A percentile compares a stretch with the other conserved stretches of the same genome.
phyloP scores from a whole-genome alignment of 2,797 vertebrate genomes.

The Otus scops region DNA sequence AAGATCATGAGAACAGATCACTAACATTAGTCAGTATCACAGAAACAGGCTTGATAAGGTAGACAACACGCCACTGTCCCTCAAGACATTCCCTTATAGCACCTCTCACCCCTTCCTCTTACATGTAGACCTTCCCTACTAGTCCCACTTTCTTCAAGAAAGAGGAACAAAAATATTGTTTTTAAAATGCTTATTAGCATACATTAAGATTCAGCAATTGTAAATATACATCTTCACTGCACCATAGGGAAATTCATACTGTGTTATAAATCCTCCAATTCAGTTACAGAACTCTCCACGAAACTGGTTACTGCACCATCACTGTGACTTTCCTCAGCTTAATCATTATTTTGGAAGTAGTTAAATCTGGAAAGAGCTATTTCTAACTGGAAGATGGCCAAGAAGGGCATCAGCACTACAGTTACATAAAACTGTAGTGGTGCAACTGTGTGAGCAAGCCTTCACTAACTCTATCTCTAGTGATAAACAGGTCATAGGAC shows the following conservation, averaged over 20 bases:
- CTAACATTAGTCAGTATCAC: neutral
- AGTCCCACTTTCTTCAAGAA: neutral
- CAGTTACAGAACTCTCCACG: neutral
- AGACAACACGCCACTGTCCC: neutral
- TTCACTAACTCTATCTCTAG: neutral
- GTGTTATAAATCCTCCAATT: neutral
- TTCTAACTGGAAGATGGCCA: neutral
- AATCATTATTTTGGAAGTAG: constrained; percentile 12
- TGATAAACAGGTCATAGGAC: neutral
- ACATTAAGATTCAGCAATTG: neutral
- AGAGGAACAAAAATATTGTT: neutral
- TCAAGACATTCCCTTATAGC: neutral
- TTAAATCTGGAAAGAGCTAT: neutral
- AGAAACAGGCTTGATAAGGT: neutral
- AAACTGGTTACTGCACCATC: neutral
- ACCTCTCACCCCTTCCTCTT: neutral
- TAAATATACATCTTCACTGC: neutral
- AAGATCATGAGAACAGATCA: neutral
- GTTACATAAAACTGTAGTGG: neutral
- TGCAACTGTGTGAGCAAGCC: neutral
- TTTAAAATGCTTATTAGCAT: neutral
- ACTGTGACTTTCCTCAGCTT: neutral
- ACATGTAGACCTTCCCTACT: neutral
- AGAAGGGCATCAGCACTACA: neutral
- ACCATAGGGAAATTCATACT: neutral